Evolutionary conservation across 1,140 invertebrate genomes (phyloP).

Genomic region (Lasioglossum albipes): DNA sequence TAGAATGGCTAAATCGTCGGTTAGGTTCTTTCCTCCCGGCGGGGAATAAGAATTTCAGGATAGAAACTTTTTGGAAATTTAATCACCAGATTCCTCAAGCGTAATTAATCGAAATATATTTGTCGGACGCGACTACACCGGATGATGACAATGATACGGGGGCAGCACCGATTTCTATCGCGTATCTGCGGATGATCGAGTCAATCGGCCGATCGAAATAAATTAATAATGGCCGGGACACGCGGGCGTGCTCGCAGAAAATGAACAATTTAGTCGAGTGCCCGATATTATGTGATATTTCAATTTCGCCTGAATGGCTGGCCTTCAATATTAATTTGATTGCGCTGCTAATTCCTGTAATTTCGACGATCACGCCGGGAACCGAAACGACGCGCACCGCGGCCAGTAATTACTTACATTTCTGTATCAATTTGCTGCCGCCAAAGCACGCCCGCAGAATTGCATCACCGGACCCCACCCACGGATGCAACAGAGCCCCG

Average conservation of each 20-base stretch:
- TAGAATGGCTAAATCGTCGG: neutral
- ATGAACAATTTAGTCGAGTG: constrained; percentile 46
- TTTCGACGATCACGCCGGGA: constrained; percentile 35
- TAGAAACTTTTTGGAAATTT: too few species aligned
- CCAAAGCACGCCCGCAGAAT: neutral
- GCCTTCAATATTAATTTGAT: constrained; percentile 44
- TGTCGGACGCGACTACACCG: neutral
- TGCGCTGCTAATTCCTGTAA: constrained; percentile 32
- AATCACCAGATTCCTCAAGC: neutral
- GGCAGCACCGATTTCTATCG: neutral
- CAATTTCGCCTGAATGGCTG: constrained; percentile 20
- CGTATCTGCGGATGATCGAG: neutral
- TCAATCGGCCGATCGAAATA: constrained; percentile 10
- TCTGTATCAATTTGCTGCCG: constrained; percentile 25
- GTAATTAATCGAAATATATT: neutral
- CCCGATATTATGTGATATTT: constrained; percentile 31
- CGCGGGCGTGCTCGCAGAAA: constrained; percentile 14
- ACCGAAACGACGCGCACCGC: constrained; percentile 21
- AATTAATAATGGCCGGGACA: constrained; percentile 26
- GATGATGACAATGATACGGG: neutral
- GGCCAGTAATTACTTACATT: constrained; percentile 40
- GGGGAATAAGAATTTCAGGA: too few species aligned
- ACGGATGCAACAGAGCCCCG: neutral
- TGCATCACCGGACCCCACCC: neutral
- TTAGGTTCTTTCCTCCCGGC: neutral